These are phyloP conservation scores for Odobenus rosmarus DNA, from an alignment of 2,113 vertebrate genomes.

Conservation along the genomic window DNA sequence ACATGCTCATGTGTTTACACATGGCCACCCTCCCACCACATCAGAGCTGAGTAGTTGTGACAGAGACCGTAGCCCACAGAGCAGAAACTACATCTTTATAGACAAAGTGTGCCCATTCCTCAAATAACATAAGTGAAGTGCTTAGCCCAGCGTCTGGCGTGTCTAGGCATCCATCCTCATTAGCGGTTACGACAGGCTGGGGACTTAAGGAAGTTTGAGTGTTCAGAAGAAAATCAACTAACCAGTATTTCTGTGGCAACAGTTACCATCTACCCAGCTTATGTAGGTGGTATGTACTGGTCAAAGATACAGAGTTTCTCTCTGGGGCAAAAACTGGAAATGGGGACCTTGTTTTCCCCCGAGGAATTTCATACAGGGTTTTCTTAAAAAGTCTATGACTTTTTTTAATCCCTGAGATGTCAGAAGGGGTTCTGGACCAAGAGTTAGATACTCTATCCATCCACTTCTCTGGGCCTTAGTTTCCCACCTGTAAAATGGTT, in stretches of 20 bases:
- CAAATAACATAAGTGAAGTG: rapidly evolving
- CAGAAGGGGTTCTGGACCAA: not conserved
- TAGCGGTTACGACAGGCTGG: not conserved
- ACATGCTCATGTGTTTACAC: rapidly evolving
- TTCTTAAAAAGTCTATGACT: not conserved
- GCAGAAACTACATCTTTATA: not conserved
- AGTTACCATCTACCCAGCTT: not conserved
- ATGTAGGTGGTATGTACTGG: rapidly evolving
- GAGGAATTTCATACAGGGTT: not conserved
- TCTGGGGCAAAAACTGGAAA: not conserved
- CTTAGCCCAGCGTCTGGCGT: not conserved
- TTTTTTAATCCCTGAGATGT: not conserved
- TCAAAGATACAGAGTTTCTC: not conserved
- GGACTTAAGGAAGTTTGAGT: not conserved
- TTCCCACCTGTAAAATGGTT: not conserved
- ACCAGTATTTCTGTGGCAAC: not conserved
- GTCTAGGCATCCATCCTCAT: not conserved
- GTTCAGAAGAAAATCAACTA: not conserved
- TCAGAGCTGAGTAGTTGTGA: not conserved
- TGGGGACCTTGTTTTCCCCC: not conserved
- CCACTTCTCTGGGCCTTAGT: not conserved
- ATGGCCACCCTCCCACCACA: rapidly evolving
- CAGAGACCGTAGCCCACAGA: not conserved
- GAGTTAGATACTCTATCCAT: not conserved
- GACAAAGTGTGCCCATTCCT: not conserved